Evolutionary conservation across 2,797 vertebrate genomes (phyloP), one percentile per base, ranked within the genome.

Genomic region (Coccyzus lansbergi): DNA sequence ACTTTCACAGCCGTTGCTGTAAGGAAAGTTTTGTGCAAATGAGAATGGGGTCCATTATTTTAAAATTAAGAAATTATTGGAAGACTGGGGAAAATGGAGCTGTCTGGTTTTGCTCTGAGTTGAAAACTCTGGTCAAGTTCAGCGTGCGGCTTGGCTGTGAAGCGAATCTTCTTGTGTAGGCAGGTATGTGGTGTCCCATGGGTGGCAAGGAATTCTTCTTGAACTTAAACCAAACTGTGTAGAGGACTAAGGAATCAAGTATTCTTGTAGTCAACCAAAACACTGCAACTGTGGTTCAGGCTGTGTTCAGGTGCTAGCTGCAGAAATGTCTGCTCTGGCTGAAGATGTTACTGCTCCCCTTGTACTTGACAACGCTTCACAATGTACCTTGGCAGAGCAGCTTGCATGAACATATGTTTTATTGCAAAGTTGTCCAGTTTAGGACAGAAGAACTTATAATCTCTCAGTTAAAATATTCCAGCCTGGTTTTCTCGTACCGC

Each of bases 11-110:
- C 34, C 65, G 72, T 33, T 8, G 31, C 79, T 87, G 4, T 62
- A 85, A 89, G 82, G 93, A 83, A 36, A 10, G 72, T 83, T 85
- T 71, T 88, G 91, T 95, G 76, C 40, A 59, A 77, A 88, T 42
- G 62, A 69, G 62, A 95, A 83, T 5, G 6, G 40, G 38, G 55
- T 71, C 51, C 40, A n/a, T 93, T 89, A 77, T 78, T 93, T 91
- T 48, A 75, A 81, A 85, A 80, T 15, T 19, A 24, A 80, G 78
- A 46, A 72, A 7, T 24, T 42, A 42, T 52, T 70, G 55, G 65
- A 33, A 62, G 29, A 15, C 0, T 81, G 48, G 26, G 74, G 71
- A 42, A 26, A 48, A 48, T 4, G n/a, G 20, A 53, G 15, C n/a
- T 59, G 33, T 20, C 63, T 64, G 51, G 15, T 83, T 83, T 77